A percentile compares a stretch with the other conserved stretches of the same genome.
Conservation (phyloP, 2,797 vertebrate genomes). For the Acrossocheilus fasciatus region DNA sequence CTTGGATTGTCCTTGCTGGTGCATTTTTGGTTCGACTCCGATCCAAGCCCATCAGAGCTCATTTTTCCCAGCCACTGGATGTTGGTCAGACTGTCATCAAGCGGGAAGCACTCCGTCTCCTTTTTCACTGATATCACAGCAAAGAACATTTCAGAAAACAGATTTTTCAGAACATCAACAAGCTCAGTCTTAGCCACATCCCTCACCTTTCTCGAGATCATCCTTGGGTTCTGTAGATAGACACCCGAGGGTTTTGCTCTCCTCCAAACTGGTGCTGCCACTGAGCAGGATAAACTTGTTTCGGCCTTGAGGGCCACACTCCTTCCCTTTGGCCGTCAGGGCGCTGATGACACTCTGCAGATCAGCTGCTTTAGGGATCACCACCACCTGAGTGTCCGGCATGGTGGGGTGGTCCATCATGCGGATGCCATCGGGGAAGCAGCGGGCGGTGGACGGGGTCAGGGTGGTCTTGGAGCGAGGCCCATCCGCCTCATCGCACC, state of each 20-base stretch:
- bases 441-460: conserved; percentile 58
- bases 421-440: conserved; percentile 82
- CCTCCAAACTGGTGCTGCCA: conserved; percentile 63
- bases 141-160: conserved; percentile 3
- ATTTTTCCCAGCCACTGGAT: conserved; percentile 92
- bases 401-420: conserved; percentile 89
- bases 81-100: conserved; percentile 91
- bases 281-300: conserved; percentile 94
- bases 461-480: conserved; percentile 44
- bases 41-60: conserved; percentile 76
- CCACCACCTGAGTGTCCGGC: conserved; percentile 88
- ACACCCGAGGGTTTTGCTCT: conserved; percentile 49
- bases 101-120: conserved; percentile 69
- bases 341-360: conserved; percentile 89
- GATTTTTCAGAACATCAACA: neutral
- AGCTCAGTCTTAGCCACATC: conserved; percentile 45
- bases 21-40: conserved; percentile 70
- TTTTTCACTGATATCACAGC: conserved; percentile 65
- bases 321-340: conserved; percentile 89
- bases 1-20: conserved; percentile 81
- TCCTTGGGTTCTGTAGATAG: conserved; percentile 27
- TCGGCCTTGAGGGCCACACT: conserved; percentile 84
- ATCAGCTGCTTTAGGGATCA: conserved; percentile 84
- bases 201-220: conserved; percentile 26
- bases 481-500: conserved; percentile 59